Evolutionary conservation across 2,888 invertebrate genomes (phyloP).

Genomic region (Chaitophorus viminalis): DNA sequence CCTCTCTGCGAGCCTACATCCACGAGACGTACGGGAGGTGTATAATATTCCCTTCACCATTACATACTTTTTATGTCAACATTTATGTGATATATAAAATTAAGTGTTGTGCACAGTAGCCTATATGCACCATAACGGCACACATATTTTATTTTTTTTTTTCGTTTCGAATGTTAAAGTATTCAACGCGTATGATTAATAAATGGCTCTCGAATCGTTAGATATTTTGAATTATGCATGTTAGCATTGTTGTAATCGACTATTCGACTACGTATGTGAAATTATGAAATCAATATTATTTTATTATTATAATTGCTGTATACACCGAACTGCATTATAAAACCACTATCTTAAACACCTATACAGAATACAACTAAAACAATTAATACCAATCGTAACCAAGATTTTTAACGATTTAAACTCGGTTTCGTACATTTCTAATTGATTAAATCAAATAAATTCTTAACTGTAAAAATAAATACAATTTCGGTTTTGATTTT

Average conservation of each 20-base stretch:
- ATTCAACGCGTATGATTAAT: background rate
- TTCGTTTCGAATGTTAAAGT: background rate
- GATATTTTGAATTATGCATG: background rate
- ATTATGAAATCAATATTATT: background rate
- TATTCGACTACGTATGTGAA: background rate
- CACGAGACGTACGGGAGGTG: background rate
- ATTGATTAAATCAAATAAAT: no score
- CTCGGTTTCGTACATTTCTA: no score
- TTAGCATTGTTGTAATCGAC: background rate
- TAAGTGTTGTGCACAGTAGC: constrained; percentile 30
- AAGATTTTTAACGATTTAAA: no score
- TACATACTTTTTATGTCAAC: constrained; percentile 59
- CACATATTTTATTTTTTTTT: background rate
- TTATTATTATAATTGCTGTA: background rate
- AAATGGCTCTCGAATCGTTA: background rate
- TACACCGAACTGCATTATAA: no score
- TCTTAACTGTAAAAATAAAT: no score
- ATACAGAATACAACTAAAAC: no score
- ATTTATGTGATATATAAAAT: constrained; percentile 48
- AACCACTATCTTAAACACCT: no score
- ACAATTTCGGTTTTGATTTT: no score
- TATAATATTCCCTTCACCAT: constrained; percentile 21
- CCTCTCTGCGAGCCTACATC: constrained; percentile 19
- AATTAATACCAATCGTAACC: no score
- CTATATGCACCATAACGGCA: background rate